Conservation (phyloP, 2,888 invertebrate genomes). For the Drosophila cognata region DNA sequence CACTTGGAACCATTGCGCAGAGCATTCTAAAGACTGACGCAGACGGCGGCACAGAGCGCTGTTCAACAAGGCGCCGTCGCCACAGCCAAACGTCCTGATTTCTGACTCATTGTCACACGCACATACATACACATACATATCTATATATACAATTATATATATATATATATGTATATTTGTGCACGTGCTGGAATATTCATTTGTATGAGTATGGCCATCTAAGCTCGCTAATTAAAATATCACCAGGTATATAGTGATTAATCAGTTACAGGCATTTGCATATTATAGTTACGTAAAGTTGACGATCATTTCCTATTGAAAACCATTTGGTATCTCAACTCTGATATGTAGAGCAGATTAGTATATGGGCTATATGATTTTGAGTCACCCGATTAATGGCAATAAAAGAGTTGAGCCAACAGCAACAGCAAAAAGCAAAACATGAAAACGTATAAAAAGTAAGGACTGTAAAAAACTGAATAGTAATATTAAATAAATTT, state of each 20-base stretch:
- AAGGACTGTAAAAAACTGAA: conserved; percentile 60
- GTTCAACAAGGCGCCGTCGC: conserved; percentile 79
- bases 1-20: conserved; percentile 71
- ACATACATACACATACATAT: conserved; percentile 18
- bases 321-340: background rate
- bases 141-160: background rate
- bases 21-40: conserved; percentile 64
- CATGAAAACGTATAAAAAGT: conserved; percentile 43
- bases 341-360: background rate
- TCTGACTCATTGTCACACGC: conserved; percentile 68
- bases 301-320: background rate
- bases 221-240: conserved; percentile 3
- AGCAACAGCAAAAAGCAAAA: conserved; percentile 34
- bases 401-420: conserved; percentile 9
- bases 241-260: background rate
- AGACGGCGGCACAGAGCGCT: conserved; percentile 57
- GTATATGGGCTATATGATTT: conserved; percentile 3
- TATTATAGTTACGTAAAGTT: background rate
- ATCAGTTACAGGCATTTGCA: background rate
- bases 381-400: conserved; percentile 15
- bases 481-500: conserved; percentile 69
- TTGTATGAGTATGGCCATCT: background rate
- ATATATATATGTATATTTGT: background rate
- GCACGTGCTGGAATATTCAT: background rate
- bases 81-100: conserved; percentile 82